phyloP scores from a whole-genome alignment of 2,888 invertebrate genomes.

The Pantelozetes paolii region DNA sequence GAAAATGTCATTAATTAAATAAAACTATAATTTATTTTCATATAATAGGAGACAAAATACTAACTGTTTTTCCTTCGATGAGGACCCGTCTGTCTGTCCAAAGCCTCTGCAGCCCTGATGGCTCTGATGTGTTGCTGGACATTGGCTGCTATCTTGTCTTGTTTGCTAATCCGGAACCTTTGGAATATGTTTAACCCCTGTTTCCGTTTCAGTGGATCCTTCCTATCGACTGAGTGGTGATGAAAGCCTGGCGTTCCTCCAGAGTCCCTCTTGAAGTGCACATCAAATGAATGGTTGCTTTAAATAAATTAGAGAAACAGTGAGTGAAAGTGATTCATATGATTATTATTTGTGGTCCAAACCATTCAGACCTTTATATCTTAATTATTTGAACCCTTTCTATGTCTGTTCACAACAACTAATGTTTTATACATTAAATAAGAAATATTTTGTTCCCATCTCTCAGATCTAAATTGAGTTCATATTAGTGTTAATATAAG shows the following conservation, averaged over 20 bases:
- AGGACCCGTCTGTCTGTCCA: conserved; percentile 46
- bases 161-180: conserved; percentile 47
- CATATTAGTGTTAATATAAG: too few species aligned
- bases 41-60: background rate
- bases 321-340: background rate
- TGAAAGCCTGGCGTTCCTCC: conserved; percentile 22
- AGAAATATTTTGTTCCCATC: too few species aligned
- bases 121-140: conserved; percentile 48
- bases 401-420: too few species aligned
- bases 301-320: background rate
- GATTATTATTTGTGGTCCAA: background rate
- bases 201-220: conserved; percentile 14
- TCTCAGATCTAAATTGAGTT: too few species aligned
- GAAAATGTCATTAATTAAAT: too few species aligned
- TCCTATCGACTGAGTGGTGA: background rate
- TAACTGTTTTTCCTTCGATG: conserved; percentile 34
- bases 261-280: conserved; percentile 41
- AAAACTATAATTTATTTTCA: too few species aligned
- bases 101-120: conserved; percentile 48
- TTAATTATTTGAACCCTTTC: background rate
- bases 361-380: background rate
- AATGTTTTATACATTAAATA: too few species aligned
- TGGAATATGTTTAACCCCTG: conserved; percentile 46
- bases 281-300: conserved; percentile 47
- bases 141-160: conserved; percentile 48